phyloP scores from a whole-genome alignment of 1,140 invertebrate species.

The Metaphire vulgaris region DNA sequence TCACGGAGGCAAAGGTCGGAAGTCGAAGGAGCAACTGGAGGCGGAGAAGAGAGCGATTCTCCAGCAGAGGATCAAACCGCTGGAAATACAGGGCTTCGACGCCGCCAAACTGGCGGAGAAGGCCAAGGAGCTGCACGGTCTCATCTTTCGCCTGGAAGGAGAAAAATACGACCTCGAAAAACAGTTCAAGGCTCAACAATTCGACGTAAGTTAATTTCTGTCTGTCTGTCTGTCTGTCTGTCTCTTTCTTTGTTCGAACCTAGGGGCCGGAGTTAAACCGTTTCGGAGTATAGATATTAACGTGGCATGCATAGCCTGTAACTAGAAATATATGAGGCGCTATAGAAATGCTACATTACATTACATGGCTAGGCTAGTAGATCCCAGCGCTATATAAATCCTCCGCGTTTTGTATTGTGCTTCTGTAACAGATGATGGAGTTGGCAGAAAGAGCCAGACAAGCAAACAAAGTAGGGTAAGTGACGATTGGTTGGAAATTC shows the following conservation, averaged over 20 bases:
- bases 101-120: slow-evolving; percentile 77
- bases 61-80: slow-evolving; percentile 87
- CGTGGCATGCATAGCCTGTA: too few relatives aligned
- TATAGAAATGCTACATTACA: too few relatives aligned
- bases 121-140: slow-evolving; percentile 87
- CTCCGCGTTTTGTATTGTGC: too few relatives aligned
- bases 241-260: too few relatives aligned
- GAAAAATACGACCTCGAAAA: slow-evolving; percentile 99
- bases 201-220: slow-evolving; percentile 88
- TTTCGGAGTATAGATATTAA: too few relatives aligned
- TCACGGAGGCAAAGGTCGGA: slow-evolving; percentile 62
- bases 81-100: slow-evolving; percentile 73
- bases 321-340: too few relatives aligned
- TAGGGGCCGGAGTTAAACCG: too few relatives aligned
- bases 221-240: too few relatives aligned
- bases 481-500: too few relatives aligned
- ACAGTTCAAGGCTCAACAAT: slow-evolving; percentile 97
- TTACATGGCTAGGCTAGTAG: too few relatives aligned
- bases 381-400: too few relatives aligned
- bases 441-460: slow-evolving; percentile 49
- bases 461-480: slow-evolving; percentile 50
- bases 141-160: slow-evolving; percentile 90
- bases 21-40: slow-evolving; percentile 97
- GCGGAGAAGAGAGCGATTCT: slow-evolving; percentile 97
- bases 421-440: slow-evolving; percentile 51